phyloP scores from a whole-genome alignment of 2,113 vertebrate species.

The Zapornia atra region DNA sequence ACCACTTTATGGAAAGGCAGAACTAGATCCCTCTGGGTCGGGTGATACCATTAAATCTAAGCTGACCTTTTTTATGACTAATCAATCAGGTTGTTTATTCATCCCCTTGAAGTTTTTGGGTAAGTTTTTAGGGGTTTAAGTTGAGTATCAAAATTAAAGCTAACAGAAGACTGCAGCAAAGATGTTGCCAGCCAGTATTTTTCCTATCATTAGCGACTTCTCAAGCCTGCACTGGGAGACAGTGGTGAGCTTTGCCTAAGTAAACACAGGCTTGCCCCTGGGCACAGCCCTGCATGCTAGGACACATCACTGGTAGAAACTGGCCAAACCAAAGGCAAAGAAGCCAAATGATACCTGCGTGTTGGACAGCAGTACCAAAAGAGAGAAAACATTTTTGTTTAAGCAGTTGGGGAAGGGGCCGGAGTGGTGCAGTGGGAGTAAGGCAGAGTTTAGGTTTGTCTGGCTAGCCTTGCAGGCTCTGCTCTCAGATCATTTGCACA shows the following conservation, averaged over 20 bases:
- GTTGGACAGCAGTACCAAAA: not conserved
- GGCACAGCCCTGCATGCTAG: fast-evolving
- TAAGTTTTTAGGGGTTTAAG: not conserved
- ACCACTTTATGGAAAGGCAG: not conserved
- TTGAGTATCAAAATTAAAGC: not conserved
- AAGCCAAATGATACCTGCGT: fast-evolving
- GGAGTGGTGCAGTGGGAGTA: not conserved
- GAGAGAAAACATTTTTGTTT: not conserved
- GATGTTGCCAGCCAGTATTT: not conserved
- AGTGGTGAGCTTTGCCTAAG: not conserved
- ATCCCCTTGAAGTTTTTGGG: not conserved
- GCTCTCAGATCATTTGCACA: not conserved
- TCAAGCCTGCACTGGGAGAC: not conserved
- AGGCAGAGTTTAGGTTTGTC: not conserved
- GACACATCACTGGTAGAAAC: not conserved
- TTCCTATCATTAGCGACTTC: not conserved
- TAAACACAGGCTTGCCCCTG: not conserved
- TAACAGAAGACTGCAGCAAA: not conserved
- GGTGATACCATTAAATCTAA: not conserved
- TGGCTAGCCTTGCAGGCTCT: not conserved
- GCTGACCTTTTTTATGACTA: not conserved
- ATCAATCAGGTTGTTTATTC: not conserved
- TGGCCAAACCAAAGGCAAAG: not conserved
- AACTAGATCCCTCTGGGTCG: not conserved
- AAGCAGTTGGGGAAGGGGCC: not conserved